Evolutionary conservation across 2,797 vertebrate species (phyloP), one percentile per base, ranked within the genome.

Genomic region (Glossophaga mutica): DNA sequence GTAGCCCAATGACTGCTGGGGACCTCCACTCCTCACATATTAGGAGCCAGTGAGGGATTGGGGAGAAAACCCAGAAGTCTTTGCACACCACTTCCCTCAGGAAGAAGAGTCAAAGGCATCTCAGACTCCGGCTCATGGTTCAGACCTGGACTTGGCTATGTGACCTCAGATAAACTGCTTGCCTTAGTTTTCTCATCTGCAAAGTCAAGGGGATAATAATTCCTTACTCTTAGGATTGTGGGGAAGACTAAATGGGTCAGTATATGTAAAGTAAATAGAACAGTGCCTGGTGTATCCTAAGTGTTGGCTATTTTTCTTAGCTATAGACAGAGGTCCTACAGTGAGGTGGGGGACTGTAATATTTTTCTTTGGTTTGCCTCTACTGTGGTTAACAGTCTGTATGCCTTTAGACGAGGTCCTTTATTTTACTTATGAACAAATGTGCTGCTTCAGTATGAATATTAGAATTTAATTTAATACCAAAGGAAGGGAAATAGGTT

Each of bases 381-480:
- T 48, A 11, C 76, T 81, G 14, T 37, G 81, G 70, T 59, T 24
- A 50, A 74, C 24, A 52, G 48, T 37, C 46, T 82, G 73, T 77
- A 9, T 78, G 46, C 14, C 67, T 91, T 83, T 68, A 91, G 79
- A 59, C 37, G 57, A 67, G 14, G 32, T 68, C 26, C 37, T 95
- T 94, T 93, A 70, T 92, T 90, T 93, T 86, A 55, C 70, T 34
- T n/a, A 67, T 52, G 26, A 76, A 92, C 10, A 77, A 81, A 70
- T 70, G 14, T 68, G 39, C 76, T 93, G 57, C 77, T 92, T 96
- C 44, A 52, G 67, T 84, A 71, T 87, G 29, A 81, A 42, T 90
- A 83, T 83, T 92, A 86, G 29, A 73, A 78, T 86, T 71, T 94
- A 86, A 86, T 93, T 82, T 94, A 94, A 93, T 94, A 82, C 29